Evolutionary conservation across 2,797 vertebrate genomes (phyloP), one percentile per base, ranked within the genome.

Genomic region (Poecilia velifera): DNA sequence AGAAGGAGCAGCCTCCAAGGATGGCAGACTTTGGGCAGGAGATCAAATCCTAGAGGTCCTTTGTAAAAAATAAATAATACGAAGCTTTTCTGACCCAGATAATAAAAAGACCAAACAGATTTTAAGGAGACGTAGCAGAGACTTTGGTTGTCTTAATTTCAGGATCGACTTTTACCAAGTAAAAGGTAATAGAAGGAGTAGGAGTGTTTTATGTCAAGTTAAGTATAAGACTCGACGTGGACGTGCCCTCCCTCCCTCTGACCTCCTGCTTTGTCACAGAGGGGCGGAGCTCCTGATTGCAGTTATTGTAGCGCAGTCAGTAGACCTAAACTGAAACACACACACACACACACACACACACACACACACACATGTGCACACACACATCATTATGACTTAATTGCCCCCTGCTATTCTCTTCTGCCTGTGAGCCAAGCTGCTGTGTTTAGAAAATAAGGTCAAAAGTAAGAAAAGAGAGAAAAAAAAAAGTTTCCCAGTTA

Each of bases 41-140:
- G 98, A 99, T 93, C 98, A 99, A 90, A 98, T 99, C 91, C 94
- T 99, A 59, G 98, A 99, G 97, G 98, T 99, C 89, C 6, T 68
- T 59, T 43, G 53, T 13, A 43, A 28, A 20, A 3, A 31, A 41
- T 3, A 53, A 68, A 78, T 80, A 81, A 87, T 66, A 71, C 87
- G 70, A 77, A 36, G 71, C 64, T 68, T 47, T 39, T 68, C 79
- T 78, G 76, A 83, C 70, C 76, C 43, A 80, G 74, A 85, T 86
- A 72, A 77, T 80, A 70, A 36, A 31, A 68, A 3, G 57, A 76
- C n/a, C 20, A 64, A 25, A 39, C 3, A 5, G 16, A 10, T 79
- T 87, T 82, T 1, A 72, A 76, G 73, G 79, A 86, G 75, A 59
- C 71, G 14, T 18, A 70, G 72, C 41, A 36, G 87, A 82, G 46